phyloP scores from a whole-genome alignment of 2,888 invertebrate species.

The Megalurothrips usitatus region DNA sequence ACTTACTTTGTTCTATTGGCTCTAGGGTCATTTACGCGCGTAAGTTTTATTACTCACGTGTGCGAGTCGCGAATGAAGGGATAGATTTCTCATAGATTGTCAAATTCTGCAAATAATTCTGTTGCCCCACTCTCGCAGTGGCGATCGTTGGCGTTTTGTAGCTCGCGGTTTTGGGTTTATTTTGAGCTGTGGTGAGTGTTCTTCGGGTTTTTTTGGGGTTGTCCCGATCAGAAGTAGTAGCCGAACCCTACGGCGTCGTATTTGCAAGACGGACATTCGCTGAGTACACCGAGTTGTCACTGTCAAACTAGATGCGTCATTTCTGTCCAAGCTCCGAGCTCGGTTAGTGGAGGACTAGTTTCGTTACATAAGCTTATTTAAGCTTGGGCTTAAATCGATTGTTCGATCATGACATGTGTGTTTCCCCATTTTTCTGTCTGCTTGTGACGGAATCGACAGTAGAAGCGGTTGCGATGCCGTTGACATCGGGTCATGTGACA shows the following conservation, averaged over 20 bases:
- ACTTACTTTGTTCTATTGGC: too few relatives aligned
- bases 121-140: neutral
- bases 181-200: neutral
- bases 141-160: neutral
- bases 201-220: neutral
- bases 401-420: neutral
- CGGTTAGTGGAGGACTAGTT: neutral
- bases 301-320: neutral
- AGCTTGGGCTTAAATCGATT: neutral
- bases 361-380: neutral
- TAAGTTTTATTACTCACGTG: neutral
- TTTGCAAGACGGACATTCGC: neutral
- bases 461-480: neutral
- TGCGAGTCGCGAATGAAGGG: too few relatives aligned
- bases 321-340: neutral
- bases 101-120: neutral
- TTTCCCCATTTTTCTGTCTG: neutral
- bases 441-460: neutral
- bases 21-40: too few relatives aligned
- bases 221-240: neutral
- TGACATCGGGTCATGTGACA: conserved; percentile 14
- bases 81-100: neutral
- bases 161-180: neutral
- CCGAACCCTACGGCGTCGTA: neutral
- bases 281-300: neutral